Evolutionary conservation across 2,113 vertebrate species (phyloP).

Genomic region (Callocephalon fimbriatum): DNA sequence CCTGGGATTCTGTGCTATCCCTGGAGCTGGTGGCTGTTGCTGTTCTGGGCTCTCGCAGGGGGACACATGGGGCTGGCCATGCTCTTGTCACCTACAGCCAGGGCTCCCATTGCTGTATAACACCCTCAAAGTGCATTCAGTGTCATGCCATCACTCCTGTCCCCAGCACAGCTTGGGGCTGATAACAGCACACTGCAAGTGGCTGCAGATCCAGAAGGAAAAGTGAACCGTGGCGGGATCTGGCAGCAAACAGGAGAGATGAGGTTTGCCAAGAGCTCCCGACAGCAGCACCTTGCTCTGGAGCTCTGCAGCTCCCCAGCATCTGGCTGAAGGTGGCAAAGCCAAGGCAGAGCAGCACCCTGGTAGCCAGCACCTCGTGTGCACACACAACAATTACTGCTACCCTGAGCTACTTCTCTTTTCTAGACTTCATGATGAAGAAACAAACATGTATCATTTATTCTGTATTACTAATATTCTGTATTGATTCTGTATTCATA

Average conservation of each 20-base stretch:
- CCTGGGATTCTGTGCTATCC: neutral
- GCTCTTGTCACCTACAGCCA: neutral
- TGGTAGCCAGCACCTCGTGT: accelerated
- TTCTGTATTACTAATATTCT: neutral
- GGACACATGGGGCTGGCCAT: accelerated
- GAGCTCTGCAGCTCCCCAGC: neutral
- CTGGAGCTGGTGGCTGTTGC: accelerated
- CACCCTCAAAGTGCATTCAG: neutral
- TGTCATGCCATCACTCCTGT: accelerated
- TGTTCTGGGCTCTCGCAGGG: accelerated
- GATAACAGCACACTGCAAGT: accelerated
- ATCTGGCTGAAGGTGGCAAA: neutral
- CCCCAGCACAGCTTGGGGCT: neutral
- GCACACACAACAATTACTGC: accelerated
- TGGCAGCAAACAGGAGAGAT: accelerated
- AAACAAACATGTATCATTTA: neutral
- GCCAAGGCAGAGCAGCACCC: neutral
- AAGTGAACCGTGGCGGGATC: accelerated
- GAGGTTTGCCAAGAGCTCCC: accelerated
- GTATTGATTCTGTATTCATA: neutral
- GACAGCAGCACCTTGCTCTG: neutral
- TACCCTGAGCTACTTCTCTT: accelerated
- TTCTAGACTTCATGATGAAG: accelerated
- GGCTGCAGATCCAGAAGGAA: neutral
- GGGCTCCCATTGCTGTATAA: neutral